These are phyloP conservation scores for rat (Rattus norvegicus) DNA, from an alignment of 2,113 vertebrate species.

Conservation along the genomic window GRCr8 NC_086036.1:23451001-23451500, in stretches of 20 bases:
- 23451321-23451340: neutral
- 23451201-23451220: neutral
- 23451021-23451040: neutral
- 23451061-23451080: neutral
- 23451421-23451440: neutral
- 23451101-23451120: neutral
- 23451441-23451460: neutral
- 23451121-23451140: neutral
- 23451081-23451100: neutral
- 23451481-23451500: neutral
- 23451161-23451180: neutral
- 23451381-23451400: neutral
- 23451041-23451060: rapidly evolving
- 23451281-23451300: neutral
- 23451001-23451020: neutral
- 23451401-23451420: neutral
- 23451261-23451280: neutral
- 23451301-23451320: neutral
- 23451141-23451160: neutral
- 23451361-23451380: neutral
- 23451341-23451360: neutral
- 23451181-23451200: neutral
- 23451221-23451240: neutral
- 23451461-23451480: neutral
- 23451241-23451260: neutral